phyloP scores from a whole-genome alignment of 2,888 invertebrate species.

The Caenorhabditis virilis region DNA sequence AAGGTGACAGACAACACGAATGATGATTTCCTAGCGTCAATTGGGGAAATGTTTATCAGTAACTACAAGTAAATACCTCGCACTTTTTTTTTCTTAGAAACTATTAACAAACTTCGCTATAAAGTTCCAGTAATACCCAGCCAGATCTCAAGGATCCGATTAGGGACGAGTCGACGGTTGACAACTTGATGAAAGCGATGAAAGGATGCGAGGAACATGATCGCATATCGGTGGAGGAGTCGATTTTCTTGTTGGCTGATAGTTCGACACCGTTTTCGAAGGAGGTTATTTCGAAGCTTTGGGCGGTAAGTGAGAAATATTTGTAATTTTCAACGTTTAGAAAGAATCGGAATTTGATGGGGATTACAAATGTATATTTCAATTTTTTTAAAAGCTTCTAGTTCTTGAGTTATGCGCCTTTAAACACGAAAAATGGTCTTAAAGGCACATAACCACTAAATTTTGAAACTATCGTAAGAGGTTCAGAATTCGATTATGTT shows the following conservation, averaged over 20 bases:
- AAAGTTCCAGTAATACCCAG: too few relatives aligned
- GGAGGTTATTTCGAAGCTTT: neutral
- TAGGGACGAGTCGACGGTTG: slow-evolving; percentile 32
- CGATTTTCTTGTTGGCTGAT: slow-evolving; percentile 33
- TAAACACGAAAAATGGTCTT: neutral
- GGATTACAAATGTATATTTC: neutral
- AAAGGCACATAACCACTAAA: too few relatives aligned
- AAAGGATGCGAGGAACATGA: slow-evolving; percentile 31
- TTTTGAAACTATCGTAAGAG: too few relatives aligned
- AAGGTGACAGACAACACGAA: slow-evolving; percentile 40
- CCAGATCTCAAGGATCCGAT: slow-evolving; percentile 10
- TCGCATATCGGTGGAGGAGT: slow-evolving; percentile 41
- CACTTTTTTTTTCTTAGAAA: neutral
- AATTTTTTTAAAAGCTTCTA: neutral
- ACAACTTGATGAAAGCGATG: slow-evolving; percentile 39
- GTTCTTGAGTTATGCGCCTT: neutral
- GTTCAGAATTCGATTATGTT: too few relatives aligned
- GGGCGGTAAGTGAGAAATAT: neutral
- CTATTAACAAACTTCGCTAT: slow-evolving; percentile 1
- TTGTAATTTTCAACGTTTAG: too few relatives aligned
- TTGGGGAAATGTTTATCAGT: slow-evolving; percentile 55
- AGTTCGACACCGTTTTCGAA: neutral
- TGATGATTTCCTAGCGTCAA: too few relatives aligned
- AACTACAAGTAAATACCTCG: slow-evolving; percentile 17
- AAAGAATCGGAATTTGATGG: too few relatives aligned